Evolutionary conservation across 2,113 vertebrate species (phyloP).

Genomic region (Acrocephalus arundinaceus): DNA sequence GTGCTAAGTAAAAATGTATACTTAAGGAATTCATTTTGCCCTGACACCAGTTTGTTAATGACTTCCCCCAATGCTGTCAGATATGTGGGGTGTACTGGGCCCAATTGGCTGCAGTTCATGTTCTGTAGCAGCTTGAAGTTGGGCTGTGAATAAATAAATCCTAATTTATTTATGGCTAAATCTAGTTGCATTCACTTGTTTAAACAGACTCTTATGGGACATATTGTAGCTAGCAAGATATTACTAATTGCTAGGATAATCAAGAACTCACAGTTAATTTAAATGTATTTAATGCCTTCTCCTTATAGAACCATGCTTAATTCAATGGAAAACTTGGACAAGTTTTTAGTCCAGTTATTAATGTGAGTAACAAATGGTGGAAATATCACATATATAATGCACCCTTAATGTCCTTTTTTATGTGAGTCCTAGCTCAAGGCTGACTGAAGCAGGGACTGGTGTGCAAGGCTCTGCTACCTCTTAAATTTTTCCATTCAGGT

Average conservation of each 20-base stretch:
- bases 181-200: constrained; percentile 6
- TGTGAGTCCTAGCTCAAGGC: not conserved
- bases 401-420: not conserved
- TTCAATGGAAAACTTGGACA: not conserved
- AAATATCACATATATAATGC: not conserved
- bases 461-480: not conserved
- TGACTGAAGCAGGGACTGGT: not conserved
- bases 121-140: not conserved
- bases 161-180: constrained; percentile 33
- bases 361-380: not conserved
- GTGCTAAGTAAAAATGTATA: not conserved
- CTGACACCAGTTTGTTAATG: not conserved
- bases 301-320: constrained; percentile 21
- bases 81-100: not conserved
- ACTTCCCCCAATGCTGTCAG: not conserved
- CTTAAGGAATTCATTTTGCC: not conserved
- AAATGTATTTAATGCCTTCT: not conserved
- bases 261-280: constrained; percentile 18
- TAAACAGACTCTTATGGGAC: not conserved
- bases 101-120: not conserved
- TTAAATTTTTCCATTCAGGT: not conserved
- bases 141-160: not conserved
- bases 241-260: constrained; percentile 26
- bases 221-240: not conserved
- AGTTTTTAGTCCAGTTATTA: not conserved